phyloP scores from a whole-genome alignment of 2,888 invertebrate species.

The Drosophila stalkeri region DNA sequence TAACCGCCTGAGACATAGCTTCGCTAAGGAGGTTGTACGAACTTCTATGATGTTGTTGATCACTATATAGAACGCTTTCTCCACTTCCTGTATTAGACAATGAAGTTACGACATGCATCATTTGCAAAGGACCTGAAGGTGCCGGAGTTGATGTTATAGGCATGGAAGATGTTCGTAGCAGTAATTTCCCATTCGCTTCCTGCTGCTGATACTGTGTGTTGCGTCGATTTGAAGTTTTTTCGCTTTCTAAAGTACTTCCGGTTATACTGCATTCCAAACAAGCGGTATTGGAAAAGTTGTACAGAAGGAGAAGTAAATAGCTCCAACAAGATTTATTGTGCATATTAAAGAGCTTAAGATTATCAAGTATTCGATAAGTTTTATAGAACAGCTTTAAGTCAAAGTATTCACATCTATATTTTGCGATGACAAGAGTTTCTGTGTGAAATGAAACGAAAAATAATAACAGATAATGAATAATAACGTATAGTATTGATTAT shows the following conservation, averaged over 20 bases:
- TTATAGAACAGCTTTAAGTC: neutral
- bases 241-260: conserved; percentile 10
- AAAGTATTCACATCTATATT: neutral
- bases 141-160: conserved; percentile 8
- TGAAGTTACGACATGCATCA: neutral
- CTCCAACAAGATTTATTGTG: conserved; percentile 42
- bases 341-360: conserved; percentile 33
- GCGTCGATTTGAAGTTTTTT: conserved; percentile 23
- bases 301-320: conserved; percentile 39
- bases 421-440: neutral
- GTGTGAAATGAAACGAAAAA: neutral
- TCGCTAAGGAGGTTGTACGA: conserved; percentile 86
- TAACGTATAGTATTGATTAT: too few species aligned
- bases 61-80: conserved; percentile 24
- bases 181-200: conserved; percentile 21
- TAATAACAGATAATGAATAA: neutral
- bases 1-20: conserved; percentile 87
- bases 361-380: neutral
- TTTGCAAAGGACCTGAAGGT: conserved; percentile 15
- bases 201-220: conserved; percentile 20
- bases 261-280: conserved; percentile 19
- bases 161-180: conserved; percentile 14
- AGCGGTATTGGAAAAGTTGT: conserved; percentile 13
- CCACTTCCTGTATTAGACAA: conserved; percentile 23
- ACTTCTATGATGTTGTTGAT: conserved; percentile 77